Evolutionary conservation across 1,140 invertebrate genomes (phyloP).

Genomic region (Hermetia illucens): DNA sequence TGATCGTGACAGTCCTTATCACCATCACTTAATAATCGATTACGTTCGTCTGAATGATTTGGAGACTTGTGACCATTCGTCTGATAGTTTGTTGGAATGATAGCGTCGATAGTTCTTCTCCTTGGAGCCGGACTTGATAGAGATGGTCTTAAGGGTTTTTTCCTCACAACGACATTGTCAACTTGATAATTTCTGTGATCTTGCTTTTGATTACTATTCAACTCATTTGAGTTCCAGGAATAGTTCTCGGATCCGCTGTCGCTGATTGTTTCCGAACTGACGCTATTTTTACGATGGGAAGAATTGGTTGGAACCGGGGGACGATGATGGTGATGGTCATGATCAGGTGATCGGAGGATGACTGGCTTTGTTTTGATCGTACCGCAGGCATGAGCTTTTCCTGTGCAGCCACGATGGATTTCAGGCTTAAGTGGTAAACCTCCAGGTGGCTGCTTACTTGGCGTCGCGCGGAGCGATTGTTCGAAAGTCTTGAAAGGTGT

Average conservation of each 20-base stretch:
- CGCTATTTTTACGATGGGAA: slow-evolving; percentile 32
- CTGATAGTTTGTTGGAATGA: not conserved
- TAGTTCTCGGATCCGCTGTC: slow-evolving; percentile 39
- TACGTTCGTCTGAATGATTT: slow-evolving; percentile 5
- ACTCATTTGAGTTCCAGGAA: slow-evolving; percentile 12
- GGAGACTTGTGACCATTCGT: not conserved
- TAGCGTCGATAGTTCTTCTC: slow-evolving; percentile 3
- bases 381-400: slow-evolving; percentile 52
- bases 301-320: slow-evolving; percentile 8
- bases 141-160: no score
- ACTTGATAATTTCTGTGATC: not conserved
- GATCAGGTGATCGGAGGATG: slow-evolving; percentile 2
- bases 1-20: slow-evolving; percentile 6
- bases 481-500: slow-evolving; percentile 47
- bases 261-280: slow-evolving; percentile 39
- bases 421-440: slow-evolving; percentile 39
- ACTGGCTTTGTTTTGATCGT: slow-evolving; percentile 29
- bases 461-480: slow-evolving; percentile 39
- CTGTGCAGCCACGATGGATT: slow-evolving; percentile 52
- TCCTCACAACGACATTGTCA: slow-evolving; percentile 3
- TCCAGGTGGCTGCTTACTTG: slow-evolving; percentile 19
- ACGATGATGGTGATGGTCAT: not conserved
- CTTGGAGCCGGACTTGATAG: slow-evolving; percentile 5
- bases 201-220: not conserved
- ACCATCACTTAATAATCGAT: slow-evolving; percentile 9